A percentile compares a stretch with the other conserved stretches of the same genome.
Conservation (phyloP, 2,113 vertebrate genomes). For the Nothocercus nigrocapillus region DNA sequence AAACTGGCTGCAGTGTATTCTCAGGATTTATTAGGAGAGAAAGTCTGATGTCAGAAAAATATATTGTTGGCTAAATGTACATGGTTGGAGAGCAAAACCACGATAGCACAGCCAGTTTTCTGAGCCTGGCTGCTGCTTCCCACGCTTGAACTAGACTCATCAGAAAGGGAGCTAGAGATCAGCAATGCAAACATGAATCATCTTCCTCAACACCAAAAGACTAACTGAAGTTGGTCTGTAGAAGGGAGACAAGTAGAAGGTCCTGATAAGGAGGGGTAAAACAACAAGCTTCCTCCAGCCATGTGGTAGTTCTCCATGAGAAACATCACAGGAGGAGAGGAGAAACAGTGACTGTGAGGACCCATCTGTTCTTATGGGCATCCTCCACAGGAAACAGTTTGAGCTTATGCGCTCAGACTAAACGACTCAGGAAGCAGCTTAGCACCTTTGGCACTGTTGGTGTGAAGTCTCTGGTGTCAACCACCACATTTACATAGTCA, state of each 20-base stretch:
- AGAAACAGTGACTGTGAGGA: background rate
- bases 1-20: background rate
- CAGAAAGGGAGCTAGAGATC: background rate
- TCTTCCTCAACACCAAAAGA: background rate
- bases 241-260: background rate
- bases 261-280: background rate
- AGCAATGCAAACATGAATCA: background rate
- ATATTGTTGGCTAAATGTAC: background rate
- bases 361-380: background rate
- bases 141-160: background rate
- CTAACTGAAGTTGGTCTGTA: background rate
- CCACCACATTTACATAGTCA: background rate
- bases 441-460: background rate
- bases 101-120: background rate
- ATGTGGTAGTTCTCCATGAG: background rate
- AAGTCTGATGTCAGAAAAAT: background rate
- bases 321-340: background rate
- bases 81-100: background rate
- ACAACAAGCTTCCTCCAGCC: background rate
- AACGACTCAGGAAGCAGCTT: background rate
- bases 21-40: constrained; percentile 14
- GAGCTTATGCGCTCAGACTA: background rate
- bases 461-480: background rate
- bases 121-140: background rate
- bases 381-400: background rate